These are phyloP conservation scores for Platyura marginata DNA, from an alignment of 1,140 invertebrate species.

Conservation along the genomic window DNA sequence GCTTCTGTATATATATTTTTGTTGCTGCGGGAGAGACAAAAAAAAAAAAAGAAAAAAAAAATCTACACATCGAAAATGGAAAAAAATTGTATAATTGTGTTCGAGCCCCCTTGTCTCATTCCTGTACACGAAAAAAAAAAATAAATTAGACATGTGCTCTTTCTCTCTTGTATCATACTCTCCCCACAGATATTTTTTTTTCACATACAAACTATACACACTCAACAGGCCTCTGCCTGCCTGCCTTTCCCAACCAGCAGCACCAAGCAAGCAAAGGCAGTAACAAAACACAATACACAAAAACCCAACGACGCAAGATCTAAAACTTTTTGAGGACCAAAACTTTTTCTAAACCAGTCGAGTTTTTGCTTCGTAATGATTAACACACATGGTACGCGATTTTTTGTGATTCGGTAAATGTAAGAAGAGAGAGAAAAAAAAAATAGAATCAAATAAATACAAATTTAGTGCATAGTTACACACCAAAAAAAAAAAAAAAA, in stretches of 20 bases:
- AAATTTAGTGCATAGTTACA: too few relatives aligned
- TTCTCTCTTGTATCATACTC: background rate
- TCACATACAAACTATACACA: background rate
- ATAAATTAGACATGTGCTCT: background rate
- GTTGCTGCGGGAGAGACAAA: background rate
- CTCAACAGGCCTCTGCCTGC: too few relatives aligned
- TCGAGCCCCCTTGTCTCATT: background rate
- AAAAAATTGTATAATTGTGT: background rate
- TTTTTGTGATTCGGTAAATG: background rate
- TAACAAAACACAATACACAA: background rate
- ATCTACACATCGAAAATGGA: too few relatives aligned
- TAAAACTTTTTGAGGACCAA: slow-evolving; percentile 2
- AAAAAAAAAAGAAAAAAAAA: background rate
- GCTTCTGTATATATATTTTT: background rate
- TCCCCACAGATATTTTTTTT: background rate
- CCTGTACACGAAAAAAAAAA: background rate
- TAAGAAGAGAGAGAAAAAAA: background rate
- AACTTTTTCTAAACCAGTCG: slow-evolving; percentile 3
- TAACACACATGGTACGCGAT: background rate
- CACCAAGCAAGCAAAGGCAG: background rate
- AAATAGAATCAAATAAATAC: too few relatives aligned
- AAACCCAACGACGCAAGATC: background rate
- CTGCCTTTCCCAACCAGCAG: background rate
- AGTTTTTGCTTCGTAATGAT: slow-evolving; percentile 3
- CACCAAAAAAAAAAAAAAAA: too few relatives aligned